Percentiles rank a stretch among this genome's conserved stretches.
phyloP scores from a whole-genome alignment of 2,113 vertebrate species.

The Gobio gobio region DNA sequence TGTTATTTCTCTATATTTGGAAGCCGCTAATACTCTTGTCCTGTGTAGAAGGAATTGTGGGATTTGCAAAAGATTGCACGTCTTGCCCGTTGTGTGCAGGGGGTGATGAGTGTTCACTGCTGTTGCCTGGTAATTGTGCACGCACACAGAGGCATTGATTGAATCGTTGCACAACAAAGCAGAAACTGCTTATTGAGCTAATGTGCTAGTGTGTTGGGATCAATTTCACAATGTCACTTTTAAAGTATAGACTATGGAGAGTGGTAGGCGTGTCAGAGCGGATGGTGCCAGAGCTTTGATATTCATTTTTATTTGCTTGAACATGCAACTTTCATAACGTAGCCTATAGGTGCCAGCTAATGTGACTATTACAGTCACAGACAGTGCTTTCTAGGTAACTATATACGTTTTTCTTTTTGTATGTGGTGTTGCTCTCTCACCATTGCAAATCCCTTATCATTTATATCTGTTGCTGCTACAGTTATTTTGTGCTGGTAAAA shows the following conservation, averaged over 20 bases:
- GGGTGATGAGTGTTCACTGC: conserved; percentile 66
- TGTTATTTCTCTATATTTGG: background rate
- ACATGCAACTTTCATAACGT: conserved; percentile 14
- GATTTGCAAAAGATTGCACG: conserved; percentile 44
- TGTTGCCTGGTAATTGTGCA: conserved; percentile 65
- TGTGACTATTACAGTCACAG: background rate
- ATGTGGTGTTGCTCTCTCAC: background rate
- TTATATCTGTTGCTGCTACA: background rate
- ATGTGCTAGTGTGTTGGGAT: conserved; percentile 72
- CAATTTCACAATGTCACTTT: conserved; percentile 74
- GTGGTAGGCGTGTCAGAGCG: conserved; percentile 30
- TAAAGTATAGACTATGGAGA: conserved; percentile 57
- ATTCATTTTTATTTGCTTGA: conserved; percentile 15
- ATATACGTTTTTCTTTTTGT: background rate
- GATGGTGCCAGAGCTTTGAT: conserved; percentile 21
- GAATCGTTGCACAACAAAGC: conserved; percentile 75
- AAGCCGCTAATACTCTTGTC: background rate
- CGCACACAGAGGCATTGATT: conserved; percentile 72
- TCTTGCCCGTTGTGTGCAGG: conserved; percentile 60
- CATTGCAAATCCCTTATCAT: background rate
- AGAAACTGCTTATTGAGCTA: conserved; percentile 79
- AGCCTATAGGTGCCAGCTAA: conserved; percentile 25
- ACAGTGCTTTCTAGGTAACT: background rate
- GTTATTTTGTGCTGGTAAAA: background rate
- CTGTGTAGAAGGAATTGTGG: background rate